Conservation (phyloP, 2,888 invertebrate species). For the Drosophila histrio region DNA sequence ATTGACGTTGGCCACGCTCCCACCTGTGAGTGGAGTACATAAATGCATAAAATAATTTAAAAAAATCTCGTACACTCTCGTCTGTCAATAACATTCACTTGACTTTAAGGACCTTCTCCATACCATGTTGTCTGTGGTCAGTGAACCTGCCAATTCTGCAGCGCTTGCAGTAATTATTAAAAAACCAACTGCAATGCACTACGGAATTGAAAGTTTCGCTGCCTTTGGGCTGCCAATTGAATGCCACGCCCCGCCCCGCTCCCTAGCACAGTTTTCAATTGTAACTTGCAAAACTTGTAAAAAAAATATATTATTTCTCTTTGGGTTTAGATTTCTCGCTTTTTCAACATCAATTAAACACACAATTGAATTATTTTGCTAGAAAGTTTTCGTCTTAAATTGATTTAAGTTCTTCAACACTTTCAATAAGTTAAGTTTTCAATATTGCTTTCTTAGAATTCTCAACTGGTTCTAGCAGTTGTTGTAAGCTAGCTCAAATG, state of each 20-base stretch:
- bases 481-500: too few species aligned
- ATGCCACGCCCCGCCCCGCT: neutral
- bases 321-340: neutral
- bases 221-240: conserved; percentile 21
- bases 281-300: conserved; percentile 3
- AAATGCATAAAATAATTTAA: neutral
- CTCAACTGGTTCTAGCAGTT: too few species aligned
- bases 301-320: neutral
- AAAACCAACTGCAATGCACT: conserved; percentile 96
- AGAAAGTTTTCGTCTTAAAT: neutral
- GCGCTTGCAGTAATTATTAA: conserved; percentile 93
- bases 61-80: neutral
- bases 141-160: conserved; percentile 94
- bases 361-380: conserved; percentile 26
- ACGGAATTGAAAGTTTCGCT: conserved; percentile 92
- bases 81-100: conserved; percentile 1
- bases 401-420: neutral
- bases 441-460: too few species aligned
- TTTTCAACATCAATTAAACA: conserved; percentile 26
- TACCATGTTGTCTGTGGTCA: conserved; percentile 57
- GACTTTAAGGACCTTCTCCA: neutral
- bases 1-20: conserved; percentile 15
- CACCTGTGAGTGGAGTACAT: conserved; percentile 16
- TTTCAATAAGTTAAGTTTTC: neutral
- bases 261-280: neutral